phyloP scores from a whole-genome alignment of 2,797 vertebrate genomes.

The Sebastes nivosus region DNA sequence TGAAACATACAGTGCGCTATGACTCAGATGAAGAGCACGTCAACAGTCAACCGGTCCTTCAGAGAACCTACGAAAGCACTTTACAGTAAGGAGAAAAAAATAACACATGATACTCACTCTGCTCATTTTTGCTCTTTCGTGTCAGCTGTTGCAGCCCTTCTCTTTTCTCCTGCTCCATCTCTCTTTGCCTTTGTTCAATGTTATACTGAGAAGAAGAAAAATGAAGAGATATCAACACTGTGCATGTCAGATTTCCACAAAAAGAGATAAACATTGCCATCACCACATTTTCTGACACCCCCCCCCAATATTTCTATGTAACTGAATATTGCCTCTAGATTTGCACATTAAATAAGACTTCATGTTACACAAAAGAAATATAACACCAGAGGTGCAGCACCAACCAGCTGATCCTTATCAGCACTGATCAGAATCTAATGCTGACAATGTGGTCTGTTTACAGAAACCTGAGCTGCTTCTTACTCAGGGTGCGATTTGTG shows the following conservation, averaged over 20 bases:
- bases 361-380: not conserved
- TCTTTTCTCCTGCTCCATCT: slow-evolving; percentile 82
- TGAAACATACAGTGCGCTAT: slow-evolving; percentile 34
- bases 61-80: slow-evolving; percentile 18
- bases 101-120: slow-evolving; percentile 82
- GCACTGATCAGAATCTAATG: not conserved
- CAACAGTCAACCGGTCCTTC: slow-evolving; percentile 15
- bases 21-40: slow-evolving; percentile 50
- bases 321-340: not conserved
- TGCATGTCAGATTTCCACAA: not conserved
- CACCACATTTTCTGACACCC: not conserved
- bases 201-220: slow-evolving; percentile 75
- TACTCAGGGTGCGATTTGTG: not conserved
- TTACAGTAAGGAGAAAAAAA: not conserved
- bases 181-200: slow-evolving; percentile 79
- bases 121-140: slow-evolving; percentile 89
- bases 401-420: not conserved
- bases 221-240: not conserved
- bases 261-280: not conserved
- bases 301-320: not conserved
- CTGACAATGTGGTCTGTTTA: slow-evolving; percentile 4
- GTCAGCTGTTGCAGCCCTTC: slow-evolving; percentile 86
- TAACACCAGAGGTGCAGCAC: not conserved
- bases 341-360: not conserved
- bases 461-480: slow-evolving; percentile 17